phyloP scores from a whole-genome alignment of 2,113 vertebrate species.

The Kryptolebias marmoratus region DNA sequence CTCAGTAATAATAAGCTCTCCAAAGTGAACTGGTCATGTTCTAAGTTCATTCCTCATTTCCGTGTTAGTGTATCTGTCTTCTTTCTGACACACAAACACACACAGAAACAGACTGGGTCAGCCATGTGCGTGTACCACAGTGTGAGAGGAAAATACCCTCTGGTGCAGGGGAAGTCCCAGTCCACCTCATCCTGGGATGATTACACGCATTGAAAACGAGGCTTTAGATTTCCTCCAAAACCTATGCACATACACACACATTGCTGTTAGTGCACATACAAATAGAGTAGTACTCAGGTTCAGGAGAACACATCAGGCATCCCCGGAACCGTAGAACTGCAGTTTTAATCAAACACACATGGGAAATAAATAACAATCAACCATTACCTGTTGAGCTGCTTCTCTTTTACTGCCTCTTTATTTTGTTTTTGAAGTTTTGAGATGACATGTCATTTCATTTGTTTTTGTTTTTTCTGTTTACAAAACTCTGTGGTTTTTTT shows the following conservation, averaged over 20 bases:
- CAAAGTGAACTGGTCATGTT: not conserved
- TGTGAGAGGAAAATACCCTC: slow-evolving; percentile 79
- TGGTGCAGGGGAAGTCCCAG: slow-evolving; percentile 78
- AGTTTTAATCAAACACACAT: slow-evolving; percentile 51
- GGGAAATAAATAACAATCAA: slow-evolving; percentile 24
- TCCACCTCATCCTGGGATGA: slow-evolving; percentile 79
- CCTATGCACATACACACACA: slow-evolving; percentile 39
- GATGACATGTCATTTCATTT: slow-evolving; percentile 1
- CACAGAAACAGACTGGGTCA: slow-evolving; percentile 63
- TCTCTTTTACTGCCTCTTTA: not conserved
- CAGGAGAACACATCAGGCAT: slow-evolving; percentile 46
- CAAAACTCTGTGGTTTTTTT: slow-evolving; percentile 4
- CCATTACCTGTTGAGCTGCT: slow-evolving; percentile 37
- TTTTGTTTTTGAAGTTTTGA: not conserved
- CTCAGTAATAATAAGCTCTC: slow-evolving; percentile 13
- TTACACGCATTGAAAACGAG: slow-evolving; percentile 76
- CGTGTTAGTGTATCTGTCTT: slow-evolving; percentile 18
- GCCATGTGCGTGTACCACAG: slow-evolving; percentile 72
- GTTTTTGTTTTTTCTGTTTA: not conserved
- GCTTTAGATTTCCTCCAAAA: slow-evolving; percentile 73
- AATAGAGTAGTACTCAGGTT: slow-evolving; percentile 37
- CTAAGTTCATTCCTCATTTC: slow-evolving; percentile 13
- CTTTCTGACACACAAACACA: slow-evolving; percentile 24
- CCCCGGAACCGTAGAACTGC: slow-evolving; percentile 50
- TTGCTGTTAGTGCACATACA: slow-evolving; percentile 16